Conservation (phyloP, 2,888 invertebrate species). For the Tachina lurida region DNA sequence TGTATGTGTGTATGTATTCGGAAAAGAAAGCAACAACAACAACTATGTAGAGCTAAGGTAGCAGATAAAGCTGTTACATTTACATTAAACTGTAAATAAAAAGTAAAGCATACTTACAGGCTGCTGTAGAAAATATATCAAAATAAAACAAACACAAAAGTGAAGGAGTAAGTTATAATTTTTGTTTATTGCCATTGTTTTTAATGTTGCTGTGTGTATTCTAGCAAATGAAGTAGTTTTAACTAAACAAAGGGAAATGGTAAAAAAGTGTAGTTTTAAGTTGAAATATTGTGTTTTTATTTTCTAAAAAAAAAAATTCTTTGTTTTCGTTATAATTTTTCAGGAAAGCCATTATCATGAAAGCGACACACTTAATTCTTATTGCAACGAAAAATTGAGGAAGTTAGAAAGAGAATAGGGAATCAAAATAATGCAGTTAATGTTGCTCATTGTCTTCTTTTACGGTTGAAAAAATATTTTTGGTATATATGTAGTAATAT, state of each 20-base stretch:
- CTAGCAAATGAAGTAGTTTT: conserved; percentile 59
- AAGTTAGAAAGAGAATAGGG: background rate
- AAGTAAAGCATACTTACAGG: conserved; percentile 61
- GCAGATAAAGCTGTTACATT: conserved; percentile 38
- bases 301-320: background rate
- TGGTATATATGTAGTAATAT: too few species aligned
- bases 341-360: conserved; percentile 44
- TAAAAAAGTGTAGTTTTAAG: conserved; percentile 35
- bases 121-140: conserved; percentile 37
- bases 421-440: background rate
- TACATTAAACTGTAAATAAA: conserved; percentile 49
- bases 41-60: background rate
- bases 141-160: conserved; percentile 39
- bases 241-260: conserved; percentile 48
- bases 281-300: conserved; percentile 14
- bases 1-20: background rate
- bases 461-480: background rate
- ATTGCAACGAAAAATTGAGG: background rate
- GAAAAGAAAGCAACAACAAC: background rate
- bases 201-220: conserved; percentile 32
- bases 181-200: conserved; percentile 50
- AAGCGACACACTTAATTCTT: conserved; percentile 28
- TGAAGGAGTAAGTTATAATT: conserved; percentile 55
- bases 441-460: background rate
- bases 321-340: conserved; percentile 9